Evolutionary conservation across 2,888 invertebrate species (phyloP).

Genomic region (Macrophya annulata): DNA sequence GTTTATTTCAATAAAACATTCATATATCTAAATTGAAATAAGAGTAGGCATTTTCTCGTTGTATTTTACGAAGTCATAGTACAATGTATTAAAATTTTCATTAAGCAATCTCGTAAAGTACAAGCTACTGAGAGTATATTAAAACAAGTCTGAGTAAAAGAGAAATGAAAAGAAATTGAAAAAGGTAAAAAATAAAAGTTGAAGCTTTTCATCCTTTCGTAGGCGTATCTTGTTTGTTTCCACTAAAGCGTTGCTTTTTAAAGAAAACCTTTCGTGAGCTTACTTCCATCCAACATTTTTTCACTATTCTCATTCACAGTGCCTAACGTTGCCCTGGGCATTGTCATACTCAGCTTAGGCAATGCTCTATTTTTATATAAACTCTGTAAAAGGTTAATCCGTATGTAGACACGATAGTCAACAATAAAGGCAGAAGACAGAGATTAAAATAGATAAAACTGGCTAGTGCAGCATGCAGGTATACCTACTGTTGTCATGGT

Average conservation of each 20-base stretch:
- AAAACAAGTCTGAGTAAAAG: constrained; percentile 4
- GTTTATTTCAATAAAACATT: background rate
- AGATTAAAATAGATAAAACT: constrained; percentile 12
- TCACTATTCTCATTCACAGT: constrained; percentile 8
- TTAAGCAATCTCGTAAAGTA: constrained; percentile 38
- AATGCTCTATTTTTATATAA: constrained; percentile 35
- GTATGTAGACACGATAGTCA: constrained; percentile 25
- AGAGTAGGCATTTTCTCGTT: background rate
- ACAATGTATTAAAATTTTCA: constrained; percentile 10
- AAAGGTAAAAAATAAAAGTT: background rate
- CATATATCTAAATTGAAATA: background rate
- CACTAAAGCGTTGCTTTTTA: constrained; percentile 2
- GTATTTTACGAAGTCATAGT: constrained; percentile 12
- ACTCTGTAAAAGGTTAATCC: constrained; percentile 49
- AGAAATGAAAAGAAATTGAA: background rate
- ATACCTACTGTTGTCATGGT: constrained; percentile 39
- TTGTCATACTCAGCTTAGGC: constrained; percentile 39
- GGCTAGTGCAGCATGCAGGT: background rate
- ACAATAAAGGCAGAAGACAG: background rate
- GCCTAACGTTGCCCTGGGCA: background rate
- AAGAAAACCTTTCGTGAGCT: background rate
- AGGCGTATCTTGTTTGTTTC: background rate
- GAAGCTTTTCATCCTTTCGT: constrained; percentile 29
- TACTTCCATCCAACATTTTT: background rate
- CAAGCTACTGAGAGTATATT: constrained; percentile 40